These are phyloP conservation scores for Bovichtus diacanthus DNA, from an alignment of 2,797 vertebrate genomes.

Conservation along the genomic window DNA sequence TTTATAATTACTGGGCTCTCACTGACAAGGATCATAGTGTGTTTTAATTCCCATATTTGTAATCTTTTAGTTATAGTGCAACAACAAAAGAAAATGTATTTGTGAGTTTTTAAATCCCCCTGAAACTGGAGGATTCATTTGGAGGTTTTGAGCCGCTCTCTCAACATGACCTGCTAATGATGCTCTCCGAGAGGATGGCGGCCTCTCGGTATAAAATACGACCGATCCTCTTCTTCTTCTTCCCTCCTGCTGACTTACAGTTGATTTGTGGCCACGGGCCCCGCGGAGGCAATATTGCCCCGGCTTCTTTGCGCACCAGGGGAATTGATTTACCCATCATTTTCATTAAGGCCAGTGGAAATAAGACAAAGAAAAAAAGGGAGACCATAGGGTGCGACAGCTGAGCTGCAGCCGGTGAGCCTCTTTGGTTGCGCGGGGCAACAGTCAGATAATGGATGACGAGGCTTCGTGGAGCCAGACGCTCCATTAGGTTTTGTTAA, in stretches of 20 bases:
- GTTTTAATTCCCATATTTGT: too few species aligned
- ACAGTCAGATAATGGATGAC: conserved; percentile 87
- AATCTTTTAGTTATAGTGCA: too few species aligned
- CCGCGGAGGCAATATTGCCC: conserved; percentile 48
- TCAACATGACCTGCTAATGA: conserved; percentile 8
- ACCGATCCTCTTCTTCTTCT: conserved; percentile 1
- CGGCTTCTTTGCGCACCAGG: conserved; percentile 54
- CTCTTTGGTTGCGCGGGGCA: conserved; percentile 77
- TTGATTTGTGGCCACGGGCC: conserved; percentile 58
- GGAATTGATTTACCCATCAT: conserved; percentile 72
- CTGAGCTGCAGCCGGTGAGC: conserved; percentile 70
- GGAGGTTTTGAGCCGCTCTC: conserved; percentile 1
- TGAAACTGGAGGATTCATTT: not conserved
- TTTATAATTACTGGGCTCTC: too few species aligned
- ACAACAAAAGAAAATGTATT: not conserved
- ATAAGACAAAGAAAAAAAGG: conserved; percentile 68
- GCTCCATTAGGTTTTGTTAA: conserved; percentile 88
- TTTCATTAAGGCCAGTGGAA: conserved; percentile 70
- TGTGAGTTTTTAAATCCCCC: not conserved
- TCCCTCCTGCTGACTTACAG: conserved; percentile 45
- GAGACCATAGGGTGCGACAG: conserved; percentile 57
- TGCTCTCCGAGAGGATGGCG: conserved; percentile 21
- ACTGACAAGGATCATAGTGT: too few species aligned
- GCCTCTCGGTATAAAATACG: conserved; percentile 38
- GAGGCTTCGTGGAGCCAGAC: conserved; percentile 83